Conservation (phyloP, 1,140 invertebrate genomes). For the Achatina immaculata region DNA sequence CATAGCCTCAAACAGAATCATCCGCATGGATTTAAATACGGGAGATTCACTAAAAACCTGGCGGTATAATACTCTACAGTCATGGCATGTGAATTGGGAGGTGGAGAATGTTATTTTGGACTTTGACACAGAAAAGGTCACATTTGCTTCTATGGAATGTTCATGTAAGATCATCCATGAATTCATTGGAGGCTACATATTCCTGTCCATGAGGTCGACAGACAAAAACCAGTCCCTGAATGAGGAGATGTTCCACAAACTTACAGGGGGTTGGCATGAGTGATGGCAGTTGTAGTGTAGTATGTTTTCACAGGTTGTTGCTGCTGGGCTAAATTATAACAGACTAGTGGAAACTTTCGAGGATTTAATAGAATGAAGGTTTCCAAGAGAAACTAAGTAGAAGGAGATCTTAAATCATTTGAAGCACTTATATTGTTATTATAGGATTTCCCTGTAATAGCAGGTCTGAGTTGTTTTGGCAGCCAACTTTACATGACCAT, state of each 20-base stretch:
- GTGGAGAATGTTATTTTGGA: conserved; percentile 98
- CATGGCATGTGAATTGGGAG: conserved; percentile 99
- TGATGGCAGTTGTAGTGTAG: too few relatives aligned
- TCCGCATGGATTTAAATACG: conserved; percentile 92
- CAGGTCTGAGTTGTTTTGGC: too few relatives aligned
- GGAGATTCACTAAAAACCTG: conserved; percentile 98
- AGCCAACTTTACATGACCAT: too few relatives aligned
- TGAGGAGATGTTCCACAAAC: conserved; percentile 97
- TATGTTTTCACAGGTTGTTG: too few relatives aligned
- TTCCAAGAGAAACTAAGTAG: too few relatives aligned
- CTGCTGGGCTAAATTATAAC: too few relatives aligned
- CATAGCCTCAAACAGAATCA: conserved; percentile 93
- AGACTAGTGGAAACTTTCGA: too few relatives aligned
- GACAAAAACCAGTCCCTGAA: conserved; percentile 97
- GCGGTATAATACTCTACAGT: conserved; percentile 96
- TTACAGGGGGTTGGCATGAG: conserved; percentile 83
- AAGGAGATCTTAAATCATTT: too few relatives aligned
- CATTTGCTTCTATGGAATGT: conserved; percentile 93
- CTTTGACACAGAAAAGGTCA: conserved; percentile 94
- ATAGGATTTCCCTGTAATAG: too few relatives aligned
- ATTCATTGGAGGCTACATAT: conserved; percentile 98
- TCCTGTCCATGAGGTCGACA: conserved; percentile 97
- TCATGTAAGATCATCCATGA: conserved; percentile 99
- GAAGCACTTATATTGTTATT: too few relatives aligned
- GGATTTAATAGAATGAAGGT: too few relatives aligned